Percentiles rank a stretch among this genome's conserved stretches.
These are phyloP conservation scores for Centropus bengalensis DNA, from an alignment of 2,113 vertebrate species.

Conservation along the genomic window DNA sequence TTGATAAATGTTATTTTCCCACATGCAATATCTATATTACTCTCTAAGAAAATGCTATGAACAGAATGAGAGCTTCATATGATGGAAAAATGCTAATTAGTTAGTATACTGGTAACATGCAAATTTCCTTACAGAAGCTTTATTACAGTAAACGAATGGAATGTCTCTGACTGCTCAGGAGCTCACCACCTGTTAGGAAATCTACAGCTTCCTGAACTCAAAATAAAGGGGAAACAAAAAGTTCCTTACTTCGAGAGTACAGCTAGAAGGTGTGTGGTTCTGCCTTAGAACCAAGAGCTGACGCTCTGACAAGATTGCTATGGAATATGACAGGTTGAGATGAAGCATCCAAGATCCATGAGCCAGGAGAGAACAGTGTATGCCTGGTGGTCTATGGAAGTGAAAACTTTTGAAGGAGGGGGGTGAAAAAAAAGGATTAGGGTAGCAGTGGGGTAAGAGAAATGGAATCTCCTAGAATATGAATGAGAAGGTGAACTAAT, in stretches of 20 bases:
- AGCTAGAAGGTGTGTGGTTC: background rate
- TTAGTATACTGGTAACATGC: background rate
- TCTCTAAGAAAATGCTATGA: background rate
- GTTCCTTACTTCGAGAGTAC: background rate
- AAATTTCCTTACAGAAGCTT: background rate
- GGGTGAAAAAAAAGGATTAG: background rate
- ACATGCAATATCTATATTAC: background rate
- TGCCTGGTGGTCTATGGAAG: background rate
- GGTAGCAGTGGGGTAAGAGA: background rate
- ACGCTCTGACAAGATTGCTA: background rate
- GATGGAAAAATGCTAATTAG: background rate
- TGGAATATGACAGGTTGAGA: background rate
- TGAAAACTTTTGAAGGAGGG: background rate
- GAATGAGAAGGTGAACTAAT: background rate
- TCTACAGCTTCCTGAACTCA: background rate
- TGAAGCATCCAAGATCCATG: background rate
- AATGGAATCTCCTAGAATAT: background rate
- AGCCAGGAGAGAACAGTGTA: background rate
- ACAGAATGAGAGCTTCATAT: background rate
- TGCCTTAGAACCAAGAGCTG: background rate
- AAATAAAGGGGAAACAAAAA: background rate
- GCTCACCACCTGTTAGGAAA: background rate
- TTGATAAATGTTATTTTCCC: slow-evolving; percentile 20
- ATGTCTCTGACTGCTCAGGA: background rate
- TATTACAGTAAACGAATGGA: background rate